phyloP scores from a whole-genome alignment of 2,888 invertebrate genomes.

The Chrysopilus asiliformis region DNA sequence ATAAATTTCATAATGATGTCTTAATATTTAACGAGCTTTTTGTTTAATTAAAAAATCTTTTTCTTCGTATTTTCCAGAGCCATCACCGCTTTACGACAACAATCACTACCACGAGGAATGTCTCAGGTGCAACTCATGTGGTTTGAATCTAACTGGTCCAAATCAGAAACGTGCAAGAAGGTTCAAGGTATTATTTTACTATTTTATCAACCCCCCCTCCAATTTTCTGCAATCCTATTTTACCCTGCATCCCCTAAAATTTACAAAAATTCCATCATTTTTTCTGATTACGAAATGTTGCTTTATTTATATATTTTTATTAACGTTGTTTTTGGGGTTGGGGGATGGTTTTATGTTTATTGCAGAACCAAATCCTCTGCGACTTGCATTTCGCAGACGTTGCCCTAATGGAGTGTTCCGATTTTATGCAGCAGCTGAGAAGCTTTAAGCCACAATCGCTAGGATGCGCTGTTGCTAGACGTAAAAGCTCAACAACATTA shows the following conservation, averaged over 20 bases:
- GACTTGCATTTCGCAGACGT: conserved; percentile 94
- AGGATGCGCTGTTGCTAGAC: conserved; percentile 85
- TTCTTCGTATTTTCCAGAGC: conserved; percentile 48
- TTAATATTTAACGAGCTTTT: background rate
- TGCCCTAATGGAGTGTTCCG: conserved; percentile 92
- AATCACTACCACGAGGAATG: conserved; percentile 97
- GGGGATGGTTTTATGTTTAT: conserved; percentile 3
- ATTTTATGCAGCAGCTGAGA: conserved; percentile 93
- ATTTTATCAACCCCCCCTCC: no score
- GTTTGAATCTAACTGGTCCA: conserved; percentile 81
- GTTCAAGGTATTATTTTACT: no score
- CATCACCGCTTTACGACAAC: conserved; percentile 84
- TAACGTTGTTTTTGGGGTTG: no score
- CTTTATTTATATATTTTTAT: background rate
- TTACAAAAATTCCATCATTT: no score
- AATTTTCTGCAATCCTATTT: background rate
- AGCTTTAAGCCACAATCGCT: conserved; percentile 92
- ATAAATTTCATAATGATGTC: no score
- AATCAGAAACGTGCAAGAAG: conserved; percentile 60
- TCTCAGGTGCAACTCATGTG: conserved; percentile 90
- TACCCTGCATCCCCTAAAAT: no score
- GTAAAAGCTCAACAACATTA: conserved; percentile 86
- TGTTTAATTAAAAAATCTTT: background rate
- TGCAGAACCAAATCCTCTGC: conserved; percentile 81
- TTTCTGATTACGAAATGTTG: background rate